Evolutionary conservation across 2,888 invertebrate species (phyloP).

Genomic region (Seira musarum): DNA sequence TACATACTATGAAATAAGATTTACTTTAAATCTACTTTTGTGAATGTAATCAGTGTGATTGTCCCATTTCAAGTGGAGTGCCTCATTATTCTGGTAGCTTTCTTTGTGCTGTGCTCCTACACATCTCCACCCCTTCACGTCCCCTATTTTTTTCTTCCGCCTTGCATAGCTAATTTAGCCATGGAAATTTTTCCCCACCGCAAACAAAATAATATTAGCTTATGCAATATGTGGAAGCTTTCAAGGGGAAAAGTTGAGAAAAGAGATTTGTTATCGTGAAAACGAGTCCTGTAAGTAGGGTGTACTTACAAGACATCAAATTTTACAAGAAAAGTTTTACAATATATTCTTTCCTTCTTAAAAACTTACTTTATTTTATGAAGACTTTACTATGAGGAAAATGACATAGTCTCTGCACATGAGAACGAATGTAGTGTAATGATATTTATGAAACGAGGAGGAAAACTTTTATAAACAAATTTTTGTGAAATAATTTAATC

Average conservation of each 20-base stretch:
- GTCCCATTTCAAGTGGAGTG: not conserved
- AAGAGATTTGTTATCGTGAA: constrained; percentile 46
- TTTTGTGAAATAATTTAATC: constrained; percentile 5
- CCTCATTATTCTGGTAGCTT: not conserved
- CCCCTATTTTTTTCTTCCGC: not conserved
- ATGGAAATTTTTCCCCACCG: not conserved
- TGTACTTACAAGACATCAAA: constrained; percentile 35
- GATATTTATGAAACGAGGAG: not conserved
- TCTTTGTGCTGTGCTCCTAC: too few relatives aligned
- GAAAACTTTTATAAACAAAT: constrained; percentile 3
- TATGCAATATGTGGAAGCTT: not conserved
- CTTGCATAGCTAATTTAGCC: too few relatives aligned
- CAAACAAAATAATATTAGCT: constrained; percentile 7
- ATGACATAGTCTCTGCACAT: not conserved
- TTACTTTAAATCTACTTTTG: not conserved
- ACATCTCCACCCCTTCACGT: not conserved
- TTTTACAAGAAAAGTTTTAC: constrained; percentile 55
- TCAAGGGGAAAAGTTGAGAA: constrained; percentile 4
- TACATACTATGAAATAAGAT: not conserved
- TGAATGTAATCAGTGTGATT: not conserved
- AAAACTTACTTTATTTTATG: constrained; percentile 3
- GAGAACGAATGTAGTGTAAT: not conserved
- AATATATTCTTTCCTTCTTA: not conserved
- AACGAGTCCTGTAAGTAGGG: not conserved
- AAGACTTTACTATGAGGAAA: not conserved